Percentiles rank a stretch among this genome's conserved stretches.
phyloP scores from a whole-genome alignment of 2,113 vertebrate genomes.

The Toxostoma redivivum region DNA sequence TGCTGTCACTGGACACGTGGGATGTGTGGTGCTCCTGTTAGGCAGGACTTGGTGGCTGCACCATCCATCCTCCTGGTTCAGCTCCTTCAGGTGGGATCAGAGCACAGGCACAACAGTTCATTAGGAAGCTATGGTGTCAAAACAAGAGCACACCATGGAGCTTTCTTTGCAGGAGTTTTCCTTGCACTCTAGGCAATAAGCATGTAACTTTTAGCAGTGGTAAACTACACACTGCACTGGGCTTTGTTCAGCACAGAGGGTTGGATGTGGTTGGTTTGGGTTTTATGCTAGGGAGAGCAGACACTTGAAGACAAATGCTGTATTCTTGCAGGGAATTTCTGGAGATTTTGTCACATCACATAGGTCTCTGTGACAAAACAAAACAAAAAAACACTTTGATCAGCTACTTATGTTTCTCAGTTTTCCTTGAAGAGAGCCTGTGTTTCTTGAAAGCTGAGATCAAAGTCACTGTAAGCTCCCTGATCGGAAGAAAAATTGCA shows the following conservation, averaged over 20 bases:
- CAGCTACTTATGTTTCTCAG: constrained; percentile 75
- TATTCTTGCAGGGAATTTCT: constrained; percentile 55
- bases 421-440: constrained; percentile 59
- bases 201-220: constrained; percentile 70
- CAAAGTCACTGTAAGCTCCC: constrained; percentile 81
- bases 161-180: background rate
- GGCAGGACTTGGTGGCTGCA: background rate
- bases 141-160: background rate
- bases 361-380: constrained; percentile 61
- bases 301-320: constrained; percentile 62
- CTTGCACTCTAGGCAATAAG: constrained; percentile 21
- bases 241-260: constrained; percentile 67
- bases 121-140: accelerated
- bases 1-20: accelerated
- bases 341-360: constrained; percentile 56
- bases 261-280: constrained; percentile 58
- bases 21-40: background rate
- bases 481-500: constrained; percentile 68
- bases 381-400: constrained; percentile 82
- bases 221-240: constrained; percentile 73
- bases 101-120: background rate
- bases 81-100: accelerated
- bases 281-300: constrained; percentile 55
- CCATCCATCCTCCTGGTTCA: background rate
- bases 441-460: constrained; percentile 80